Percentiles rank a stretch among this genome's conserved stretches.
These are phyloP conservation scores for Thymelicus sylvestris DNA, from an alignment of 2,888 invertebrate species.

Conservation along the genomic window DNA sequence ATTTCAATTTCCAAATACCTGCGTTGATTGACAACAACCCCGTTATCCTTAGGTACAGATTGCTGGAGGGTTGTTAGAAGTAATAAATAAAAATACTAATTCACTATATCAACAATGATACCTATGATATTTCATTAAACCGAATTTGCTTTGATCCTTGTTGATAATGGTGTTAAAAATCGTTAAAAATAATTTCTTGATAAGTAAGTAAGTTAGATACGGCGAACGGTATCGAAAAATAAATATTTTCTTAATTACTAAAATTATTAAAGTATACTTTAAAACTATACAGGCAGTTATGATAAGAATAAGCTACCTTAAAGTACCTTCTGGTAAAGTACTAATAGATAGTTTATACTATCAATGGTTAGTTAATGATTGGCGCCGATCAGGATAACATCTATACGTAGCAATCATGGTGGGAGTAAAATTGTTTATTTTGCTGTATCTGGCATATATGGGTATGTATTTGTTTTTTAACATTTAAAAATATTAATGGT, in stretches of 20 bases:
- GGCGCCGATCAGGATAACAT: constrained; percentile 9
- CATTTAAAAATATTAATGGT: too few relatives aligned
- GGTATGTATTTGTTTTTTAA: constrained; percentile 49
- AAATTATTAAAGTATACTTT: not conserved
- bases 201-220: not conserved
- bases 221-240: not conserved
- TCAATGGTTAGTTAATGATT: constrained; percentile 21
- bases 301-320: too few relatives aligned
- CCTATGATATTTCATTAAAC: too few relatives aligned
- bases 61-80: too few relatives aligned
- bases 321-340: too few relatives aligned
- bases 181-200: not conserved
- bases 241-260: not conserved
- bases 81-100: too few relatives aligned
- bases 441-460: constrained; percentile 49
- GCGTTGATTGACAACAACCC: too few relatives aligned
- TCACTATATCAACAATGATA: too few relatives aligned
- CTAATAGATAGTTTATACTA: not conserved
- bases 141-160: too few relatives aligned
- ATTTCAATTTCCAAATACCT: too few relatives aligned
- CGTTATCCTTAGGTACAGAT: too few relatives aligned
- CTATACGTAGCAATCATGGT: constrained; percentile 41
- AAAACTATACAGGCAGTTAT: too few relatives aligned
- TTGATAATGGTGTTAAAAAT: not conserved
- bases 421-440: constrained; percentile 46